Percentiles rank a stretch among this genome's conserved stretches.
These are phyloP conservation scores for Dicroscelio sp. DNA, from an alignment of 2,888 invertebrate species.

Conservation along the genomic window DNA sequence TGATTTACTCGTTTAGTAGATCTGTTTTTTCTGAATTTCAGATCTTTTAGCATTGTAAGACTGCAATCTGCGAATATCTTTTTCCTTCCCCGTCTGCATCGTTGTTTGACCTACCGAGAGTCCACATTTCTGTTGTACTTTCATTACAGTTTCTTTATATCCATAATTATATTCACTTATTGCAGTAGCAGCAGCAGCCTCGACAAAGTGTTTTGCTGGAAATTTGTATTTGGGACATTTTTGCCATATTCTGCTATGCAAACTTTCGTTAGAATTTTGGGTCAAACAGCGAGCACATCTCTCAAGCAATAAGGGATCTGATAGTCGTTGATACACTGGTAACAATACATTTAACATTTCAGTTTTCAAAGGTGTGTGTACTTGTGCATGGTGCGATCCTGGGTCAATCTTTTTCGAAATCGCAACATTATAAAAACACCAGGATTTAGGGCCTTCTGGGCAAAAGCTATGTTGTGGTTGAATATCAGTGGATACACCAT, in stretches of 20 bases:
- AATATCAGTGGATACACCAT: constrained; percentile 36
- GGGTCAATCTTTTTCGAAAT: constrained; percentile 4
- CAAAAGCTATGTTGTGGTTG: constrained; percentile 19
- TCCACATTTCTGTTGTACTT: constrained; percentile 5
- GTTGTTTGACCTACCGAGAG: no score
- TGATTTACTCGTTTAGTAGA: no score
- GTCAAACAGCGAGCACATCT: constrained; percentile 23
- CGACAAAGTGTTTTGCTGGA: constrained; percentile 2
- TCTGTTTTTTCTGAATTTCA: no score
- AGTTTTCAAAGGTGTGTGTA: constrained; percentile 4
- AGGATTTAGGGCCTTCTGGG: constrained; percentile 29
- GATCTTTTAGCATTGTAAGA: no score
- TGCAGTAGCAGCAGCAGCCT: neutral
- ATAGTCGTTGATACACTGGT: constrained; percentile 9
- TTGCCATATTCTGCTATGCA: constrained; percentile 26
- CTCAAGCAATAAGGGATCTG: neutral
- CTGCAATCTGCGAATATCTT: no score
- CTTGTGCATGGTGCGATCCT: constrained; percentile 21
- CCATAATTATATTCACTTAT: constrained; percentile 13
- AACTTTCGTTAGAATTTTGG: constrained; percentile 27
- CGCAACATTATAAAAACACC: constrained; percentile 57
- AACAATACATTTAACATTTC: neutral
- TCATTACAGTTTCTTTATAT: neutral
- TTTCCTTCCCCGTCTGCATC: no score
- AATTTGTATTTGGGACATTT: constrained; percentile 14